Conservation (phyloP, 2,113 vertebrate genomes). For the Heterochromis multidens region DNA sequence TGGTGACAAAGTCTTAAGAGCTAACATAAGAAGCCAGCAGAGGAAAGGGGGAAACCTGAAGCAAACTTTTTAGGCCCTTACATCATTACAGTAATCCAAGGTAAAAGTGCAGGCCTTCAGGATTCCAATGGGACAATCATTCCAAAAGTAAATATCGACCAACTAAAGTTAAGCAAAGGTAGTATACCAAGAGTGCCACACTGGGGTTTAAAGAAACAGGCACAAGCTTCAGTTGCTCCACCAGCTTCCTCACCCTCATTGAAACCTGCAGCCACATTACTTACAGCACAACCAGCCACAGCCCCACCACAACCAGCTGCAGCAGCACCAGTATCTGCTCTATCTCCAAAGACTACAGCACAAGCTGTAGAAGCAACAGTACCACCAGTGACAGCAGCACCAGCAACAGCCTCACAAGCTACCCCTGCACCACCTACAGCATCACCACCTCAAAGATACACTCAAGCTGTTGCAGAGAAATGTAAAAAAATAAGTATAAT, state of each 20-base stretch:
- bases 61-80: not conserved
- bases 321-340: not conserved
- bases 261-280: not conserved
- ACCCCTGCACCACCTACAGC: not conserved
- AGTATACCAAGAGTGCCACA: not conserved
- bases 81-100: not conserved
- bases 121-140: not conserved
- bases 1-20: not conserved
- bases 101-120: not conserved
- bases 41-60: not conserved
- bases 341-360: not conserved
- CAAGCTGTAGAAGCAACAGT: not conserved
- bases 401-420: not conserved
- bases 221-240: not conserved
- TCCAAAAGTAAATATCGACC: not conserved
- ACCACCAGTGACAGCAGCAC: not conserved
- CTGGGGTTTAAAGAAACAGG: not conserved
- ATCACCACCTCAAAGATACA: not conserved
- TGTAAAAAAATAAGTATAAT: not conserved
- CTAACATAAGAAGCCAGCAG: not conserved
- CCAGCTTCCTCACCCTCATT: not conserved
- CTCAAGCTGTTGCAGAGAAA: not conserved
- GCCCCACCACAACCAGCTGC: not conserved
- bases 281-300: not conserved
- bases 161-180: not conserved